phyloP scores from a whole-genome alignment of 2,888 invertebrate species.

The Agrotis clavis region DNA sequence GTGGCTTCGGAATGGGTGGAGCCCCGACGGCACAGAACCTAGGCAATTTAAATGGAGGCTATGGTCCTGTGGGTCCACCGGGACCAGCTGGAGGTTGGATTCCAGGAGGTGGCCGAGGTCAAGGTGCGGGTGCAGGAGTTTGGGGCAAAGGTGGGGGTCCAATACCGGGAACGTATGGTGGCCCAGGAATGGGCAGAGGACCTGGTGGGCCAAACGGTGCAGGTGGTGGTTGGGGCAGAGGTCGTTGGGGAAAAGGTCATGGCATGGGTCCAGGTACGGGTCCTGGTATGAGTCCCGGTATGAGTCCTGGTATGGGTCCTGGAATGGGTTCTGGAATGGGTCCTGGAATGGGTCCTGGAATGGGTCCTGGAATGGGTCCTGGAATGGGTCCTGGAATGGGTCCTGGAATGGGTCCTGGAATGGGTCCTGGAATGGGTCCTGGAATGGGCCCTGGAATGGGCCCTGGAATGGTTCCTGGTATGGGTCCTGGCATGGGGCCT shows the following conservation, averaged over 20 bases:
- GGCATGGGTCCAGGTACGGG: background rate
- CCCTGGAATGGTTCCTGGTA: background rate
- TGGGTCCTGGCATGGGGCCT: no score
- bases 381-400: background rate
- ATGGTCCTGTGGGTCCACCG: constrained; percentile 13
- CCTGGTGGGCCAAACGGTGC: background rate
- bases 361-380: background rate
- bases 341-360: background rate
- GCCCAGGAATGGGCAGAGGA: background rate
- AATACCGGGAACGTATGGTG: background rate
- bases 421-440: background rate
- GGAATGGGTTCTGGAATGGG: no score
- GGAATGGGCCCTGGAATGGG: background rate
- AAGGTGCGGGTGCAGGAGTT: no score
- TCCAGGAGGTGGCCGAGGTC: background rate
- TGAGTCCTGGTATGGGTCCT: no score
- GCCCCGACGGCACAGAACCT: no score
- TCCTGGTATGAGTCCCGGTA: background rate
- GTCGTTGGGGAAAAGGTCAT: background rate
- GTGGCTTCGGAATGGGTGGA: background rate
- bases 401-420: no score
- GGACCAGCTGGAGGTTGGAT: constrained; percentile 14
- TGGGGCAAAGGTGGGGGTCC: background rate
- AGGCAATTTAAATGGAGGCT: background rate
- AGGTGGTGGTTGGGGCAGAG: background rate